These are phyloP conservation scores for Anhinga rufa DNA, from an alignment of 2,113 vertebrate species.

Conservation along the genomic window DNA sequence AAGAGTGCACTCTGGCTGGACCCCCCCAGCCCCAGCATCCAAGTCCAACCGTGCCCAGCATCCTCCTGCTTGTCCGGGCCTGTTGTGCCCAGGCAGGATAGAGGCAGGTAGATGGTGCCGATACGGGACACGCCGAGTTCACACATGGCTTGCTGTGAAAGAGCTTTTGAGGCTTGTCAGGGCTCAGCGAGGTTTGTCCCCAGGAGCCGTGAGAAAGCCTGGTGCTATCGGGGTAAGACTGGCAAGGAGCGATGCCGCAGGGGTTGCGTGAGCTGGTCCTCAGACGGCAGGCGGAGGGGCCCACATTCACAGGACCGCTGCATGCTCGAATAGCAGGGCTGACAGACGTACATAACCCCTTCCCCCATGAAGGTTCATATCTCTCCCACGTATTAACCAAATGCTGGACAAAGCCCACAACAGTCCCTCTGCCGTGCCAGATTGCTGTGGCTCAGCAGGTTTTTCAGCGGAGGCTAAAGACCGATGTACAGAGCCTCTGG, in stretches of 20 bases:
- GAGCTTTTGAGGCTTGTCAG: neutral
- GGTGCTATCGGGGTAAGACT: neutral
- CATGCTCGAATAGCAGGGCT: neutral
- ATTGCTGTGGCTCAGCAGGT: neutral
- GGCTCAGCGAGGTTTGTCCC: neutral
- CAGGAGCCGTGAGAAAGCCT: neutral
- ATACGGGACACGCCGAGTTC: rapidly evolving
- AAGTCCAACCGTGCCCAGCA: neutral
- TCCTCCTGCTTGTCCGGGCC: neutral
- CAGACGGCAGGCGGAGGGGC: neutral
- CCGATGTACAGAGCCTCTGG: neutral
- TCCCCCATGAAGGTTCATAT: neutral
- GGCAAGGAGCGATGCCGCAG: rapidly evolving
- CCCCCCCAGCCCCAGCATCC: neutral
- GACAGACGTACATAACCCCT: neutral
- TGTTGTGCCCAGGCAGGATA: neutral
- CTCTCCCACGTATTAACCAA: neutral
- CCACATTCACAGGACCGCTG: neutral
- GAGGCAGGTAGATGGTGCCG: neutral
- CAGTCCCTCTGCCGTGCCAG: neutral
- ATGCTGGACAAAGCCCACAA: neutral
- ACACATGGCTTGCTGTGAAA: neutral
- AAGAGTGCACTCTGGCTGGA: neutral
- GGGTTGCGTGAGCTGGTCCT: neutral
- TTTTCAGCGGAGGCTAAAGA: neutral